phyloP scores from a whole-genome alignment of 2,113 vertebrate genomes.

The Capricornis sumatraensis region DNA sequence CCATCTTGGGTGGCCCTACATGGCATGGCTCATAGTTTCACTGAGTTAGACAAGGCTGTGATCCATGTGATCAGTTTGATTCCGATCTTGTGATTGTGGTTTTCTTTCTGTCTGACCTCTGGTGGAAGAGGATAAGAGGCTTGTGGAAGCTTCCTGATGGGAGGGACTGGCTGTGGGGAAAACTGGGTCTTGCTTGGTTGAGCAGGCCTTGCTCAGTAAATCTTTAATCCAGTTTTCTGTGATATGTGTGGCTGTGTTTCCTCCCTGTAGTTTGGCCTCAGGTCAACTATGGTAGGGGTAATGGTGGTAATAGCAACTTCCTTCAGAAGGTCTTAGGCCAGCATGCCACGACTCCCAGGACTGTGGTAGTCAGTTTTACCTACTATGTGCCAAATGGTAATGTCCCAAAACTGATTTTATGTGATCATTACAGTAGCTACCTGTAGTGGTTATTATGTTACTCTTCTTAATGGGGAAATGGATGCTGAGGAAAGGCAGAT shows the following conservation, averaged over 20 bases:
- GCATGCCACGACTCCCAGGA: accelerated
- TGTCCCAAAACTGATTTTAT: not conserved
- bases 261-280: not conserved
- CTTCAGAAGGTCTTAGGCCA: not conserved
- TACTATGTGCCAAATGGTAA: not conserved
- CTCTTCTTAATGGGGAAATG: not conserved
- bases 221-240: not conserved
- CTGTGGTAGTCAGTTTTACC: not conserved
- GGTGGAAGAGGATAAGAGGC: not conserved
- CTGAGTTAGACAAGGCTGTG: not conserved
- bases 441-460: not conserved
- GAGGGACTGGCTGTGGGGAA: not conserved
- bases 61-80: not conserved
- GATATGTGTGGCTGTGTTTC: not conserved
- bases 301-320: not conserved
- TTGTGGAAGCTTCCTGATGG: not conserved
- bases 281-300: not conserved
- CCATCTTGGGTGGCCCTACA: not conserved
- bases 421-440: not conserved
- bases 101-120: not conserved
- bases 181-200: not conserved
- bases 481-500: not conserved
- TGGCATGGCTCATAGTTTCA: not conserved
- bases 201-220: not conserved
- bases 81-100: not conserved